Evolutionary conservation across 2,113 vertebrate genomes (phyloP).

Genomic region (Bubalus kerabau): DNA sequence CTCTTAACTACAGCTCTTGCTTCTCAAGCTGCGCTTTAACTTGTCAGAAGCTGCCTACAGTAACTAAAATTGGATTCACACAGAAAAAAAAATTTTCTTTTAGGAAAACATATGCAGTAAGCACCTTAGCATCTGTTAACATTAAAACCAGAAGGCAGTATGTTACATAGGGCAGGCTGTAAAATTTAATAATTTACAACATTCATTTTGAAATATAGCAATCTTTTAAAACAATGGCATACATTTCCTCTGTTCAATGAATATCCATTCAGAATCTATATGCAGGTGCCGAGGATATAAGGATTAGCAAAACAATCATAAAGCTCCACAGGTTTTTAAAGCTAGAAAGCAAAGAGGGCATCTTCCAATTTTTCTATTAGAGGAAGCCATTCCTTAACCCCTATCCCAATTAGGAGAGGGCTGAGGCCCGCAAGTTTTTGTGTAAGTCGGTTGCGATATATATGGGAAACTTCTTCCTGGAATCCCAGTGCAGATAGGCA

Average conservation of each 20-base stretch:
- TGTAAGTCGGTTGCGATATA: neutral
- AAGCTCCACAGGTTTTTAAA: neutral
- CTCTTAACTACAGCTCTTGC: constrained; percentile 35
- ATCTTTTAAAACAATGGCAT: neutral
- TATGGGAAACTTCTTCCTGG: neutral
- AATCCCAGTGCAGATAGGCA: neutral
- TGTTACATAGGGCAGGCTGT: neutral
- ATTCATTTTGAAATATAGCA: neutral
- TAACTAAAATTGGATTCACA: constrained; percentile 31
- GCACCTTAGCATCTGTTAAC: constrained; percentile 17
- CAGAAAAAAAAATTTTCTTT: constrained; percentile 2
- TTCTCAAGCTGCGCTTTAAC: constrained; percentile 31
- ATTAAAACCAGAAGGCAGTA: constrained; percentile 6
- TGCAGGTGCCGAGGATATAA: neutral
- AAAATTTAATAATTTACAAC: neutral
- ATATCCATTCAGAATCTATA: neutral
- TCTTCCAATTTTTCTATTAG: neutral
- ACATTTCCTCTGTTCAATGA: neutral
- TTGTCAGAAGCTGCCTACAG: constrained; percentile 37
- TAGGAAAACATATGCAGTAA: constrained; percentile 16
- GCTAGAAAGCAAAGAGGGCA: constrained; percentile 20
- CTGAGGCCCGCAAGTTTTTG: neutral
- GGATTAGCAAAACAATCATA: neutral
- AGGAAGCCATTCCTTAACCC: too few relatives aligned
- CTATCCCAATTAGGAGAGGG: neutral